Conservation (phyloP, 2,113 vertebrate species). For the Psephotus haematonotus region DNA sequence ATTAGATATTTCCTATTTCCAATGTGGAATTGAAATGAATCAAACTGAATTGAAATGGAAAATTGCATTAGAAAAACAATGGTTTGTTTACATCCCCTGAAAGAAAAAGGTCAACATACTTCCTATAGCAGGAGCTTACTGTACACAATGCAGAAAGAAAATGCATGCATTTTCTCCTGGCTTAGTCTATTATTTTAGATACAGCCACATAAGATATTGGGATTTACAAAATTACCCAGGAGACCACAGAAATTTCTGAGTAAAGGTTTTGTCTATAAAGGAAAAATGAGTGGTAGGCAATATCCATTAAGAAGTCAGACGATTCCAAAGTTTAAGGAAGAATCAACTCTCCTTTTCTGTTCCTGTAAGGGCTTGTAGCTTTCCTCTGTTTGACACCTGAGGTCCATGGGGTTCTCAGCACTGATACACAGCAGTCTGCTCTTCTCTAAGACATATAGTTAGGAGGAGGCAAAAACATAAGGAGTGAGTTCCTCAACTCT, state of each 20-base stretch:
- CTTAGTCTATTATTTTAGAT: background rate
- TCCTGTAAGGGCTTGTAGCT: background rate
- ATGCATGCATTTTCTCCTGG: background rate
- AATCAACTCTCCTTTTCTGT: background rate
- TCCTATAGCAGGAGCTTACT: background rate
- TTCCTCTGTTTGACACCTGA: background rate
- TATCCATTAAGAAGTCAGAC: background rate
- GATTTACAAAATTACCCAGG: background rate
- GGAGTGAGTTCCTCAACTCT: background rate
- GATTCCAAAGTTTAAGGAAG: background rate
- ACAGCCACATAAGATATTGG: accelerated
- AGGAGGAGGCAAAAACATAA: background rate
- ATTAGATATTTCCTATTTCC: background rate
- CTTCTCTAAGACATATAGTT: accelerated
- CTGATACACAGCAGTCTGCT: background rate
- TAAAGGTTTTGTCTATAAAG: background rate
- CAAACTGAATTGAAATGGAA: background rate
- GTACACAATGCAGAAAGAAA: background rate
- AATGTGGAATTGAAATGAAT: background rate
- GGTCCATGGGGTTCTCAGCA: background rate
- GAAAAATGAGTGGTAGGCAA: background rate
- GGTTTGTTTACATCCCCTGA: background rate
- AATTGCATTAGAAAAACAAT: background rate
- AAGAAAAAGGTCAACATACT: background rate
- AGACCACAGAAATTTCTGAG: background rate